These are phyloP conservation scores for Loris lydekkerianus DNA, from an alignment of 2,797 vertebrate species.

Conservation along the genomic window DNA sequence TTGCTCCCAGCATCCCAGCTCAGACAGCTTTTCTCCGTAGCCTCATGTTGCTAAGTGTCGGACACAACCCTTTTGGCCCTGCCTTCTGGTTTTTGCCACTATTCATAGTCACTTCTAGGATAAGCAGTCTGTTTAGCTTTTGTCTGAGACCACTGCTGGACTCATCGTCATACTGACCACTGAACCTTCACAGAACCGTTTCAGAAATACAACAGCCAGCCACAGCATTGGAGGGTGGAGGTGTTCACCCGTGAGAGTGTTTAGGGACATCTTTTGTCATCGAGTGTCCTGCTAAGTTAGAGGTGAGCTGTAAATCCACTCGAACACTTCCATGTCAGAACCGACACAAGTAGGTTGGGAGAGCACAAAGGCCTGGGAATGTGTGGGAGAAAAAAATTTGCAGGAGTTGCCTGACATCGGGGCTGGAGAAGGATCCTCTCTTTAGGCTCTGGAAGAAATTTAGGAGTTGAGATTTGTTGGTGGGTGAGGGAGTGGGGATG, in stretches of 20 bases:
- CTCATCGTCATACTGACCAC: not conserved
- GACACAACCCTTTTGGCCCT: not conserved
- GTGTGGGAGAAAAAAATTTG: not conserved
- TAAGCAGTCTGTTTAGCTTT: not conserved
- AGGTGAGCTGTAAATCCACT: not conserved
- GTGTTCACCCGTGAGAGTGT: not conserved
- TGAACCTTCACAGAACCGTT: not conserved
- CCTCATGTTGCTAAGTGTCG: not conserved
- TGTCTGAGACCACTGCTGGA: not conserved
- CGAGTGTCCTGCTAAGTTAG: not conserved
- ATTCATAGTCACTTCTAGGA: not conserved
- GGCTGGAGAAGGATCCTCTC: not conserved
- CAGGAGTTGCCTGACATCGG: not conserved
- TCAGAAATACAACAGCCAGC: not conserved
- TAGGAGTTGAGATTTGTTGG: not conserved
- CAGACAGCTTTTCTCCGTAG: not conserved
- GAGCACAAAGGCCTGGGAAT: not conserved
- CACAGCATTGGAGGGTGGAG: not conserved
- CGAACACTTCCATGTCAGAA: accelerated
- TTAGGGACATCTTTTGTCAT: not conserved
- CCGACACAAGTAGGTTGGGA: not conserved
- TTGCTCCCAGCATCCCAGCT: not conserved
- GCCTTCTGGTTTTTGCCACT: not conserved
- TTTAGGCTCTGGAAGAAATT: not conserved
- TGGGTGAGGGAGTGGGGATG: not conserved